Conservation (phyloP, 2,113 vertebrate species). For the Solea senegalensis region DNA sequence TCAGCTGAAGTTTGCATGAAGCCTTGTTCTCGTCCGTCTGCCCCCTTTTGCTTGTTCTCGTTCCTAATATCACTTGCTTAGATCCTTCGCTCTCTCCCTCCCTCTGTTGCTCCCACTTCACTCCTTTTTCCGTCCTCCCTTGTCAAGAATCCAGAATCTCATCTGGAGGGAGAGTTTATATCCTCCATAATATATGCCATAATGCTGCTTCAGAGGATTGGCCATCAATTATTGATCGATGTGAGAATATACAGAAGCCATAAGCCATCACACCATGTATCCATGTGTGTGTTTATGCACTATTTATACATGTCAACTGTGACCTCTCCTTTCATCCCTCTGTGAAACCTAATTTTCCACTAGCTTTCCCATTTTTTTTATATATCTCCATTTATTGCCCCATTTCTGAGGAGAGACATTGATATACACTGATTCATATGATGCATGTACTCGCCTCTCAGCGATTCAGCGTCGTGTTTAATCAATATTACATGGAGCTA, state of each 20-base stretch:
- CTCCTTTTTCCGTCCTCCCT: constrained; percentile 5
- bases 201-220: constrained; percentile 39
- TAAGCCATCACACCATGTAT: constrained; percentile 10
- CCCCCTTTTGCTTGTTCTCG: constrained; percentile 22
- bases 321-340: constrained; percentile 42
- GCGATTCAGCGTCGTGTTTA: constrained; percentile 38
- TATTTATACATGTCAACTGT: constrained; percentile 60
- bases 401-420: constrained; percentile 35
- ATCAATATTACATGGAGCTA: constrained; percentile 35
- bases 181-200: constrained; percentile 63
- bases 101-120: constrained; percentile 1
- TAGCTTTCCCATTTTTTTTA: constrained; percentile 9
- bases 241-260: constrained; percentile 43
- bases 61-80: not conserved
- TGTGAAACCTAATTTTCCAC: constrained; percentile 21
- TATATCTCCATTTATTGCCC: constrained; percentile 1
- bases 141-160: constrained; percentile 31
- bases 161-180: constrained; percentile 67
- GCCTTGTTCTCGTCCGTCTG: constrained; percentile 32
- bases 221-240: constrained; percentile 69
- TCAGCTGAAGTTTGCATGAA: constrained; percentile 11
- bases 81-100: not conserved
- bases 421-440: constrained; percentile 60
- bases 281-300: constrained; percentile 34
- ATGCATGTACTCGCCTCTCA: constrained; percentile 24